A percentile compares a stretch with the other conserved stretches of the same genome.
Conservation (phyloP, 2,797 vertebrate genomes). For the Thalassophryne amazonica region DNA sequence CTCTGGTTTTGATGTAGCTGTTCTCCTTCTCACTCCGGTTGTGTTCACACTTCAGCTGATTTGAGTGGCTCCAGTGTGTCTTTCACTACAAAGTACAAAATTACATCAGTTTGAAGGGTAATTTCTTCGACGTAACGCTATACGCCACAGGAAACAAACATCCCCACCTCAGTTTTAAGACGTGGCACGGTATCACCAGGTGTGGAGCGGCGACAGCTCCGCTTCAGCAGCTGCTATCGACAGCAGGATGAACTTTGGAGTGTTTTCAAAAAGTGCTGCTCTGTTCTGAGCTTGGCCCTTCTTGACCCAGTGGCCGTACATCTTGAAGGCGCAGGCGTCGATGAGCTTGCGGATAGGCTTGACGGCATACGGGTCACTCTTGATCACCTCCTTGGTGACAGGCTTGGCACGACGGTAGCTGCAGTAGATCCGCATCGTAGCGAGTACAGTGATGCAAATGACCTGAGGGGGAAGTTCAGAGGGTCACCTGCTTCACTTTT, state of each 20-base stretch:
- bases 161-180: not conserved
- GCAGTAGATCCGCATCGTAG: slow-evolving; percentile 93
- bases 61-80: too few species aligned
- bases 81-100: too few species aligned
- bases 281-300: slow-evolving; percentile 97
- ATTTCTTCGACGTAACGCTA: too few species aligned
- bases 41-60: too few species aligned
- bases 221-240: slow-evolving; percentile 79
- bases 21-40: too few species aligned
- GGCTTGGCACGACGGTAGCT: slow-evolving; percentile 90
- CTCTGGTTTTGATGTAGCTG: too few species aligned
- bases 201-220: slow-evolving; percentile 45
- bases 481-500: not conserved
- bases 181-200: slow-evolving; percentile 57
- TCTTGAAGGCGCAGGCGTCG: slow-evolving; percentile 93
- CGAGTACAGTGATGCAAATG: slow-evolving; percentile 90
- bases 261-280: slow-evolving; percentile 97
- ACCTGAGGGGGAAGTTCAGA: slow-evolving; percentile 75
- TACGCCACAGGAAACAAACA: not conserved
- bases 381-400: slow-evolving; percentile 88
- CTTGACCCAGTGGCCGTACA: slow-evolving; percentile 99
- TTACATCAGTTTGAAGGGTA: too few species aligned
- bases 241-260: slow-evolving; percentile 89
- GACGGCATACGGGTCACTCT: slow-evolving; percentile 89
- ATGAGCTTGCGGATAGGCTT: slow-evolving; percentile 93